Evolutionary conservation across 2,113 vertebrate species (phyloP).

Genomic region (Erythrolamprus reginae): DNA sequence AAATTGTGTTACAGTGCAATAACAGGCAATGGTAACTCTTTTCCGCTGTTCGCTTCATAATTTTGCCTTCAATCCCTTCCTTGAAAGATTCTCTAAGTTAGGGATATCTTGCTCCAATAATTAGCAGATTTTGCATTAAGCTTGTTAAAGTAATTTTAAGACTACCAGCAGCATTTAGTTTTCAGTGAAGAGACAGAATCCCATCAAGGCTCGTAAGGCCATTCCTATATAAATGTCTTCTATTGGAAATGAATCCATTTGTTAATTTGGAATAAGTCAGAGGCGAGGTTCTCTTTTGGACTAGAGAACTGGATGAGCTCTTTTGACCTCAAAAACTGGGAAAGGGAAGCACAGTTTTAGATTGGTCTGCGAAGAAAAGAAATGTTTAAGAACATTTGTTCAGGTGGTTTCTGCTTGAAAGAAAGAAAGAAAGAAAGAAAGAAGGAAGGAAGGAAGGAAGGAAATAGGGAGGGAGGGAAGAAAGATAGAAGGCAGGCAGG

Average conservation of each 20-base stretch:
- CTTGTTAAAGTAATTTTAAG: neutral
- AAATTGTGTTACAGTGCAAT: too few species aligned
- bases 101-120: neutral
- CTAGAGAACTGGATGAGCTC: neutral
- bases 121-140: neutral
- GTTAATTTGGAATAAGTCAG: neutral
- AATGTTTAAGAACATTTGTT: neutral
- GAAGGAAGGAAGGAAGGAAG: too few species aligned
- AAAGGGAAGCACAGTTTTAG: neutral
- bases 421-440: too few species aligned
- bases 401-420: neutral
- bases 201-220: neutral
- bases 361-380: neutral
- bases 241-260: neutral
- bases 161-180: neutral
- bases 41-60: neutral
- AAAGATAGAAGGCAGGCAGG: rapidly evolving
- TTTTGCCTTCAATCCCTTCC: neutral
- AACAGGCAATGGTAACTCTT: too few species aligned
- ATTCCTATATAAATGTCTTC: neutral
- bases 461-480: too few species aligned
- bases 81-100: neutral
- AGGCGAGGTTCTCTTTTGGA: neutral
- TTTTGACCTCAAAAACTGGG: neutral
- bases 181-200: neutral